Percentiles rank a stretch among this genome's conserved stretches.
These are phyloP conservation scores for Acropternis orthonyx DNA, from an alignment of 2,797 vertebrate species.

Conservation along the genomic window DNA sequence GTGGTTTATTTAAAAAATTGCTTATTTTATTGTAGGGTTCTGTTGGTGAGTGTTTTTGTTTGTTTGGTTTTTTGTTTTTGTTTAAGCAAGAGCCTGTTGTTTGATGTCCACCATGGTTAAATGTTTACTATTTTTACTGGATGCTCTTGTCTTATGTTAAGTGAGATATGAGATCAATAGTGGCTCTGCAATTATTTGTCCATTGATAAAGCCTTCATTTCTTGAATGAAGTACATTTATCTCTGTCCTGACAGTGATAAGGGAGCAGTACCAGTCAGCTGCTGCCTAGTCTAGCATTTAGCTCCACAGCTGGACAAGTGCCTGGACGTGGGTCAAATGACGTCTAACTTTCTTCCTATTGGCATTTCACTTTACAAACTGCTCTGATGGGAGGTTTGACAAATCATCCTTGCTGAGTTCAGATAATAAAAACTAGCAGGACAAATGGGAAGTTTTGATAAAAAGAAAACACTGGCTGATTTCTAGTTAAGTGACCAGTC, in stretches of 20 bases:
- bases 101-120: background rate
- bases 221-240: constrained; percentile 74
- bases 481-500: background rate
- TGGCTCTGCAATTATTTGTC: constrained; percentile 80
- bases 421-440: constrained; percentile 36
- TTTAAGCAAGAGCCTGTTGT: background rate
- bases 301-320: constrained; percentile 70
- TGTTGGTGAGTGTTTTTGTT: background rate
- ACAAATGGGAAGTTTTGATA: constrained; percentile 28
- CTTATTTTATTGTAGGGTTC: background rate
- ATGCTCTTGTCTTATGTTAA: constrained; percentile 45
- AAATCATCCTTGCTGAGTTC: constrained; percentile 56
- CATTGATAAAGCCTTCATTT: constrained; percentile 81
- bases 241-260: constrained; percentile 55
- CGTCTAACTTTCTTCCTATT: constrained; percentile 80
- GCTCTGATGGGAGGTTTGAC: constrained; percentile 70
- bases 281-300: constrained; percentile 20
- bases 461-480: constrained; percentile 4
- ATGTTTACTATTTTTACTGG: constrained; percentile 49
- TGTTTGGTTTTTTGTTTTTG: background rate
- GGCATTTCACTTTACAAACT: constrained; percentile 83
- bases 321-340: constrained; percentile 74
- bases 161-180: constrained; percentile 76
- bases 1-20: background rate
- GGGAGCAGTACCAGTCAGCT: constrained; percentile 35